Evolutionary conservation across 2,797 vertebrate species (phyloP).

Genomic region (Otus scops): DNA sequence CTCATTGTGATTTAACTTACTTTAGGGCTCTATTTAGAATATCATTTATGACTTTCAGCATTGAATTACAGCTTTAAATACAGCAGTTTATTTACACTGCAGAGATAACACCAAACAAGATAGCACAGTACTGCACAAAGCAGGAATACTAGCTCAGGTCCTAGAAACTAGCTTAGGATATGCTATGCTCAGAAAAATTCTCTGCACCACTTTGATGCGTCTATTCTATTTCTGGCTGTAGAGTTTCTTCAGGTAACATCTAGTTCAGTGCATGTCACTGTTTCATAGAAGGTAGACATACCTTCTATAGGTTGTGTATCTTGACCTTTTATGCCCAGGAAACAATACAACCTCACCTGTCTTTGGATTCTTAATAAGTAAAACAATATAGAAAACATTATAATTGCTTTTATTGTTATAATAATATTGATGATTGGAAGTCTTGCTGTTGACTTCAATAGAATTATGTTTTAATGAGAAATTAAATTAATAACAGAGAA

Average conservation of each 20-base stretch:
- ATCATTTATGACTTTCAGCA: not conserved
- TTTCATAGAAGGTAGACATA: not conserved
- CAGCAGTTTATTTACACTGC: not conserved
- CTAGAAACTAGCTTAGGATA: not conserved
- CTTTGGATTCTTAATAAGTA: not conserved
- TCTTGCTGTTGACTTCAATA: not conserved
- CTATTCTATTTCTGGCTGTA: not conserved
- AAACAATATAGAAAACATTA: not conserved
- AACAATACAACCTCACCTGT: not conserved
- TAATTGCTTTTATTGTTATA: not conserved
- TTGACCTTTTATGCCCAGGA: not conserved
- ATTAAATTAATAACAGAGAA: not conserved
- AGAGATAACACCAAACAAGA: not conserved
- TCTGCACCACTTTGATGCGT: rapidly evolving
- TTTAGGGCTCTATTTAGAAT: not conserved
- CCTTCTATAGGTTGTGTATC: not conserved
- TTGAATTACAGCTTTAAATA: not conserved
- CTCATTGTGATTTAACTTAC: not conserved
- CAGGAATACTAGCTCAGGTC: not conserved
- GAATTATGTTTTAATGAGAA: not conserved
- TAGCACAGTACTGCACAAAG: not conserved
- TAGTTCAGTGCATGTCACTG: not conserved
- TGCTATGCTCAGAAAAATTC: not conserved
- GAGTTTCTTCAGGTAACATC: not conserved
- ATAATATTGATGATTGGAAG: not conserved